A percentile compares a stretch with the other conserved stretches of the same genome.
These are phyloP conservation scores for Brachystomella parvula DNA, from an alignment of 1,140 invertebrate species.

Conservation along the genomic window DNA sequence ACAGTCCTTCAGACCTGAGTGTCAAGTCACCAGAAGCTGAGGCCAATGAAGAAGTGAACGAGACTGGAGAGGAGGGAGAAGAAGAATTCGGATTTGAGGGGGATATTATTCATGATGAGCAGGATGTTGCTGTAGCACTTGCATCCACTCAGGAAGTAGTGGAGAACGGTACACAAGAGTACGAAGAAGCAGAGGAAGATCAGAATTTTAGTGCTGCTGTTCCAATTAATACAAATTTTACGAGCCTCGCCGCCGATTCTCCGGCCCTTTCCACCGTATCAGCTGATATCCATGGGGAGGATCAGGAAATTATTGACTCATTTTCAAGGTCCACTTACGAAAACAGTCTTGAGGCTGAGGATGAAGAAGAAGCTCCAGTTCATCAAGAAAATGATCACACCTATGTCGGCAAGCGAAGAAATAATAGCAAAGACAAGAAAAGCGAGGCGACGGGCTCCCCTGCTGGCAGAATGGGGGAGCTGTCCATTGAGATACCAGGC, in stretches of 20 bases:
- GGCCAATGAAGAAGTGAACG: not conserved
- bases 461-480: conserved; percentile 41
- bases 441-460: not conserved
- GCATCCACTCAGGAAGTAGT: conserved; percentile 12
- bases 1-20: not conserved
- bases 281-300: conserved; percentile 32
- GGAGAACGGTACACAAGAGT: conserved; percentile 18
- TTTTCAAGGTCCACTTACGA: conserved; percentile 19
- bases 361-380: not conserved
- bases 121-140: conserved; percentile 33
- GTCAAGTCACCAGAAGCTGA: not conserved
- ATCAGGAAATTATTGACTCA: conserved; percentile 36
- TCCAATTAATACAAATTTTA: not conserved
- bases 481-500: conserved; percentile 67
- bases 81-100: conserved; percentile 30
- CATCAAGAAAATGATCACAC: conserved; percentile 22
- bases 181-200: not conserved
- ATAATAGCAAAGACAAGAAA: not conserved
- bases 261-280: not conserved
- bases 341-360: not conserved
- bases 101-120: conserved; percentile 37
- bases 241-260: not conserved
- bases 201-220: not conserved
- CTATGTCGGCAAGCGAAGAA: not conserved
- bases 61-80: conserved; percentile 11